phyloP scores from a whole-genome alignment of 1,140 invertebrate genomes.

The Lepidurus arcticus region DNA sequence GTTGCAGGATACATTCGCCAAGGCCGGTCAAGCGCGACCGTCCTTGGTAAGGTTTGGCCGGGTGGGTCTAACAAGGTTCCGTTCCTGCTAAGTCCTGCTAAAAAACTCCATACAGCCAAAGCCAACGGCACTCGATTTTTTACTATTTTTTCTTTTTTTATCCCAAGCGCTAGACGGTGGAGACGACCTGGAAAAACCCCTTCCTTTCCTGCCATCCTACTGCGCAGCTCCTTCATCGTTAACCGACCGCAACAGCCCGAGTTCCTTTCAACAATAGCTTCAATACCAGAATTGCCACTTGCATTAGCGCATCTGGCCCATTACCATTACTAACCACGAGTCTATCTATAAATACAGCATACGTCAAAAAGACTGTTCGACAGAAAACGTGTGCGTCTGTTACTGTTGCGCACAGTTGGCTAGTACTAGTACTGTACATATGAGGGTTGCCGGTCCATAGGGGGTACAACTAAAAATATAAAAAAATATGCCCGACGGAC shows the following conservation, averaged over 20 bases:
- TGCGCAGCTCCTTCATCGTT: background rate
- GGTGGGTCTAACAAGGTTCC: too few species aligned
- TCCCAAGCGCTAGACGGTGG: background rate
- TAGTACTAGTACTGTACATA: background rate
- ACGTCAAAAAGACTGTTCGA: background rate
- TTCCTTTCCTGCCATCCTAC: background rate
- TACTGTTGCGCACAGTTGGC: background rate
- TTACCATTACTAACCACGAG: background rate
- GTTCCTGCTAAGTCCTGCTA: too few species aligned
- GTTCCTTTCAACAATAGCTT: background rate
- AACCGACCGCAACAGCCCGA: background rate
- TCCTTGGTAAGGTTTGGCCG: constrained; percentile 16
- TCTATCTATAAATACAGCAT: background rate
- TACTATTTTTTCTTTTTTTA: background rate
- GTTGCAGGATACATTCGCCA: background rate
- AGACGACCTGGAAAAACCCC: background rate
- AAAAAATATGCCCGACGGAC: background rate
- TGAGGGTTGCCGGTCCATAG: background rate
- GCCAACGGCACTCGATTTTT: too few species aligned
- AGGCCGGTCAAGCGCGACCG: constrained; percentile 24
- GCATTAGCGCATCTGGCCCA: background rate
- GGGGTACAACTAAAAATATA: background rate
- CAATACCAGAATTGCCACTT: background rate
- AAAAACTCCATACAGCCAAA: too few species aligned
- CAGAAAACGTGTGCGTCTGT: background rate